phyloP scores from a whole-genome alignment of 2,113 vertebrate genomes.

The Microtus richardsoni region DNA sequence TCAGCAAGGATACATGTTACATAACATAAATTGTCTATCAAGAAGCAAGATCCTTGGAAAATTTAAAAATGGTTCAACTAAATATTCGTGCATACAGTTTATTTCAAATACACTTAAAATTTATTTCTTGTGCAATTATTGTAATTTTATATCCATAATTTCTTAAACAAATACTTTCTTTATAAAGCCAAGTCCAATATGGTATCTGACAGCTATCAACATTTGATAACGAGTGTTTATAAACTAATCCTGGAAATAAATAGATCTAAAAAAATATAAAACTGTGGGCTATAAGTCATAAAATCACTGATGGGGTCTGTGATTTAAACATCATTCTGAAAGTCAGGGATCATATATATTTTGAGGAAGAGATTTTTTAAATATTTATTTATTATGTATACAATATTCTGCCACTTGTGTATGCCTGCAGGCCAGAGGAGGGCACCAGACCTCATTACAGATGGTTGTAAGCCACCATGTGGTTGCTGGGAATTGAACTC shows the following conservation, averaged over 20 bases:
- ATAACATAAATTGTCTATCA: neutral
- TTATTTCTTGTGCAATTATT: neutral
- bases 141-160: neutral
- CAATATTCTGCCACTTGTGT: too few relatives aligned
- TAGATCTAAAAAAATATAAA: slow-evolving; percentile 7
- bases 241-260: neutral
- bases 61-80: neutral
- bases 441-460: too few relatives aligned
- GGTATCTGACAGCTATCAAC: neutral
- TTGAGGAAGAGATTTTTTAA: neutral
- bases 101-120: neutral
- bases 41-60: neutral
- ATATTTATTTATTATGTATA: too few relatives aligned
- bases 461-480: too few relatives aligned
- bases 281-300: neutral
- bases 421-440: too few relatives aligned
- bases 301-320: neutral
- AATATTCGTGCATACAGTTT: slow-evolving; percentile 3
- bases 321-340: slow-evolving; percentile 22
- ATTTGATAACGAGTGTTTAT: neutral
- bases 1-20: neutral
- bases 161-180: neutral
- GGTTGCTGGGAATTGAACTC: too few relatives aligned
- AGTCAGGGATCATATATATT: neutral
- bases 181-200: neutral